Conservation (phyloP, 1,140 invertebrate genomes). For the Sipha flava region DNA sequence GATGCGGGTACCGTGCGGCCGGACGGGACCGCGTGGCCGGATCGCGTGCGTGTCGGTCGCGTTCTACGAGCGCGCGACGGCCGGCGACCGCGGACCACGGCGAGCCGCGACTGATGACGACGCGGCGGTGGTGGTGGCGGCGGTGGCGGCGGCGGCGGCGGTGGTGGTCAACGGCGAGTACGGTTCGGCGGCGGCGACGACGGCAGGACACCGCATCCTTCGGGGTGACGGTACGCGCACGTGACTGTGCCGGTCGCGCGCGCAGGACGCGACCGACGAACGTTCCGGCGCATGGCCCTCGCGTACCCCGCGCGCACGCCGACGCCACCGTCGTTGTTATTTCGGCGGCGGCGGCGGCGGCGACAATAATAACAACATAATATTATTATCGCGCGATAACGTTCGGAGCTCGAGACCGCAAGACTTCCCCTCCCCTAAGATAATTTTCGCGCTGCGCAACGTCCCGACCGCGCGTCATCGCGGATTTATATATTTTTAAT, state of each 20-base stretch:
- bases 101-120: background rate
- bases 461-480: too few relatives aligned
- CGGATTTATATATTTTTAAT: too few relatives aligned
- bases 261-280: slow-evolving; percentile 3
- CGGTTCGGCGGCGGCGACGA: background rate
- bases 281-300: slow-evolving; percentile 12
- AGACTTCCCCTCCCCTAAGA: too few relatives aligned
- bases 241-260: slow-evolving; percentile 3
- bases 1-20: background rate
- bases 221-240: background rate
- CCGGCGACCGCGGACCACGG: background rate
- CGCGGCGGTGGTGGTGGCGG: background rate
- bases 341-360: background rate
- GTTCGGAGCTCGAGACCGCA: too few relatives aligned
- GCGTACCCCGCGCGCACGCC: background rate
- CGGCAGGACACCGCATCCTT: slow-evolving; percentile 9
- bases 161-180: background rate
- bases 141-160: background rate
- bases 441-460: too few relatives aligned
- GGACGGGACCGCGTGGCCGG: background rate
- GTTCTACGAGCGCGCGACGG: background rate
- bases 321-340: background rate
- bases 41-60: background rate
- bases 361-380: too few relatives aligned
- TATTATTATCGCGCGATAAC: too few relatives aligned